Base-by-base conservation (phyloP, 2,113 vertebrate species). In the Callithrix jacchus region DNA sequence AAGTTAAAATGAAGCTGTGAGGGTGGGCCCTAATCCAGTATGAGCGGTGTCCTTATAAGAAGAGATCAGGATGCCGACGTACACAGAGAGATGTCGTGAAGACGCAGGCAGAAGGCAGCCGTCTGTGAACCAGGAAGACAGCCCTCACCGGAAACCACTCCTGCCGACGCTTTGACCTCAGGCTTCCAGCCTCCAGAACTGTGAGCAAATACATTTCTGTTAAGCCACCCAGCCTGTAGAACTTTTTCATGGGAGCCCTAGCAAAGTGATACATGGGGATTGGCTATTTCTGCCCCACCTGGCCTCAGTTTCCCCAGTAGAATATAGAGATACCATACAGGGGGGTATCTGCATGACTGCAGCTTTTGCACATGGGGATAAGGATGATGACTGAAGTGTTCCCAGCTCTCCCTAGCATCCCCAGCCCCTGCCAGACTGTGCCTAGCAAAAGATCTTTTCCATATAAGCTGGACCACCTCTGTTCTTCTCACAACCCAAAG, bases 271-370 rank as follows among this genome's bases (percentile, higher is more conserved):
- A 37, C 16, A 25, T 8, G n/a, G 42, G 16, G 64, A 37, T 23
- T 13, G 17, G 37, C 37, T 86, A 12, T 27, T 82, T 91, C 37
- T 9, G 1, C 10, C 14, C 14, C 42, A 86, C 83, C 30, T 13
- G 35, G 82, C 47, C 37, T 88, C 83, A 30, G 56, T 70, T 81
- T 88, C 56, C 70, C 74, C 68, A 66, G 35, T 8, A 11, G 52
- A 37, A 40, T 2, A 25, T 6, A 5, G 64, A 61, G 42, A 30
- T 11, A 12, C 35, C 2, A 11, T 2, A 23, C 1, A 0, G 8
- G 1, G 8, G n/a, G n/a, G n/a, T n/a, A n/a, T n/a, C n/a, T n/a
- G n/a, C n/a, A n/a, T n/a, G n/a, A n/a, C n/a, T n/a, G 40, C 9
- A 23, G 70, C 30, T 45, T 86, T 52, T 61, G 20, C 2, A 11